phyloP scores from a whole-genome alignment of 2,113 vertebrate species.

The Brachyhypopomus occidentalis region DNA sequence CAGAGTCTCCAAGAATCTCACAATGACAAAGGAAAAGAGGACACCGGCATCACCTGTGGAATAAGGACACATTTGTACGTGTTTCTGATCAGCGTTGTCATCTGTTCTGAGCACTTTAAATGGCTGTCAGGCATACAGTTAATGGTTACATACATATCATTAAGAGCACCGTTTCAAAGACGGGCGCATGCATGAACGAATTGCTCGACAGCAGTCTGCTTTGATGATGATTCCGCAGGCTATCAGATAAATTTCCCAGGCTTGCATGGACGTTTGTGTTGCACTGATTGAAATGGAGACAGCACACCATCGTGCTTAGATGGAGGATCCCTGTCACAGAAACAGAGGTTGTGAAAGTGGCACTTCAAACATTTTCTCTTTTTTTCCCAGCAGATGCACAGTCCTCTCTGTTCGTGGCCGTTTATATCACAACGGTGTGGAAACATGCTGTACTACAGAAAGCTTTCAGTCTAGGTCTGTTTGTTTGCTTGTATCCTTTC shows the following conservation, averaged over 20 bases:
- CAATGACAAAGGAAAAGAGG: not conserved
- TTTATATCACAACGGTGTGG: not conserved
- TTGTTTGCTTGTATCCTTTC: not conserved
- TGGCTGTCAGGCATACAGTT: not conserved
- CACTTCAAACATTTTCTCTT: not conserved
- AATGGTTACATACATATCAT: slow-evolving; percentile 37
- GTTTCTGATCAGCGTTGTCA: not conserved
- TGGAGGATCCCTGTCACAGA: not conserved
- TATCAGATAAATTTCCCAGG: slow-evolving; percentile 27
- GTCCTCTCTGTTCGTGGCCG: not conserved
- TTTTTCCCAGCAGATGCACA: not conserved
- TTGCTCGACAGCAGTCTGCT: not conserved
- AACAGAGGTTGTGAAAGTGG: slow-evolving; percentile 4
- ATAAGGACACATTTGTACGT: not conserved
- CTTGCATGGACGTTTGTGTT: not conserved
- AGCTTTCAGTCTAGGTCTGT: not conserved
- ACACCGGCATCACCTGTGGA: not conserved
- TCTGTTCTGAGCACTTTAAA: slow-evolving; percentile 3
- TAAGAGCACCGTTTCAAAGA: slow-evolving; percentile 11
- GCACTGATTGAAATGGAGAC: slow-evolving; percentile 41
- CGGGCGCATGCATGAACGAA: slow-evolving; percentile 25
- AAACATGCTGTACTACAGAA: not conserved
- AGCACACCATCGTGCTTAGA: slow-evolving; percentile 23
- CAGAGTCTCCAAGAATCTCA: not conserved
- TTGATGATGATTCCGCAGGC: slow-evolving; percentile 62